Conservation (phyloP, 2,797 vertebrate genomes). For the Tapirus indicus region DNA sequence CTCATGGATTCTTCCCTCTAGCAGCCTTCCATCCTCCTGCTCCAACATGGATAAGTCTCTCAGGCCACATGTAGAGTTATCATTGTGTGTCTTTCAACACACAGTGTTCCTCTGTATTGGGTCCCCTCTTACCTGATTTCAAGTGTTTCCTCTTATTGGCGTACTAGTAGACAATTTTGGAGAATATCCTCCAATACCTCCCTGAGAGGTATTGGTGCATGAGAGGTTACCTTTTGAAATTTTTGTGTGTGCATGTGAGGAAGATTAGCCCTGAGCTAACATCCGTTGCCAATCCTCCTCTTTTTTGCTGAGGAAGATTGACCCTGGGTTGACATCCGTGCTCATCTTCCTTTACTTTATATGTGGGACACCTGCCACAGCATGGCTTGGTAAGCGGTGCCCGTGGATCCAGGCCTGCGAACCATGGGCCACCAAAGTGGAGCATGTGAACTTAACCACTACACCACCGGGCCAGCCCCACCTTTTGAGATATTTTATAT, state of each 20-base stretch:
- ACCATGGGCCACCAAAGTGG: no score
- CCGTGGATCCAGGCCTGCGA: no score
- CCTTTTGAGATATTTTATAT: neutral
- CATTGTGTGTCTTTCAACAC: neutral
- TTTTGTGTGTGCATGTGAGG: no score
- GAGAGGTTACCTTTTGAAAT: neutral
- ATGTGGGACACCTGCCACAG: no score
- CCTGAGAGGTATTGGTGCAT: neutral
- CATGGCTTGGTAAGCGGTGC: no score
- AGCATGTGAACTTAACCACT: no score
- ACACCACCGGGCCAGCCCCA: no score
- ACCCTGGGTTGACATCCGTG: no score
- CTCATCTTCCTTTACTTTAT: no score
- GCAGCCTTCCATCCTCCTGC: neutral
- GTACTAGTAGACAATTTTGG: neutral
- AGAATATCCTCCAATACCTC: neutral
- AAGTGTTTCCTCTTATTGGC: neutral
- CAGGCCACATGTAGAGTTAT: neutral
- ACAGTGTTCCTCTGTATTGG: neutral
- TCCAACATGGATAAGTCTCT: neutral
- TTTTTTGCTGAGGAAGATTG: no score
- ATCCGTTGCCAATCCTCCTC: no score
- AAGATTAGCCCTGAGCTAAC: no score
- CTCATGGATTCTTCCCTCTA: neutral
- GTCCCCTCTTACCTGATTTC: neutral